A percentile compares a stretch with the other conserved stretches of the same genome.
Conservation (phyloP, 2,113 vertebrate species). For the Oryzias curvinotus region DNA sequence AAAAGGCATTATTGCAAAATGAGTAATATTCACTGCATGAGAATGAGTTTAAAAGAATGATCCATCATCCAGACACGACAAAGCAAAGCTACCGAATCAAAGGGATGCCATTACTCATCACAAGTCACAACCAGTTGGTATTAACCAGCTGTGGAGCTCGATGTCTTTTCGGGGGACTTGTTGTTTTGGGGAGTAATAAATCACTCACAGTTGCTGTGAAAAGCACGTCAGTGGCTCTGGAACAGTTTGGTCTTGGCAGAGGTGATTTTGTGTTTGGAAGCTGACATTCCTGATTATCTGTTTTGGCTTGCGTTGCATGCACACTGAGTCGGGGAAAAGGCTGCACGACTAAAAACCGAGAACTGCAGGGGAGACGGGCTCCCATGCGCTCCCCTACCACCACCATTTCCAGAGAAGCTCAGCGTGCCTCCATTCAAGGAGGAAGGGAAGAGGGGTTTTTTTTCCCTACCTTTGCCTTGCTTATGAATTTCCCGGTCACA, state of each 20-base stretch:
- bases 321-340: constrained; percentile 52
- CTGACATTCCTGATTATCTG: constrained; percentile 76
- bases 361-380: constrained; percentile 26
- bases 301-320: constrained; percentile 67
- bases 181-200: constrained; percentile 68
- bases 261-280: constrained; percentile 70
- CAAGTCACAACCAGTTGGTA: constrained; percentile 76
- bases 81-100: constrained; percentile 76
- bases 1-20: constrained; percentile 40
- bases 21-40: constrained; percentile 61
- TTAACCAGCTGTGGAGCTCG: constrained; percentile 77
- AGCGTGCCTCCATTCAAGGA: constrained; percentile 53
- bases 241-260: constrained; percentile 72
- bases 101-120: constrained; percentile 79
- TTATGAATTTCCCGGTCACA: constrained; percentile 56
- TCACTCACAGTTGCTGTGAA: constrained; percentile 72
- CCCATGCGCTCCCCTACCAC: constrained; percentile 27
- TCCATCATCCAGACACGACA: constrained; percentile 72
- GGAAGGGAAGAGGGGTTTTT: constrained; percentile 49
- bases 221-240: constrained; percentile 63
- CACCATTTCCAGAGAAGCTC: constrained; percentile 47
- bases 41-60: constrained; percentile 62
- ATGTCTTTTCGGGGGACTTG: constrained; percentile 70
- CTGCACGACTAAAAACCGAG: constrained; percentile 57
- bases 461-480: constrained; percentile 52